Base-by-base conservation (phyloP, 2,888 invertebrate species). In the Apoderus coryli region DNA sequence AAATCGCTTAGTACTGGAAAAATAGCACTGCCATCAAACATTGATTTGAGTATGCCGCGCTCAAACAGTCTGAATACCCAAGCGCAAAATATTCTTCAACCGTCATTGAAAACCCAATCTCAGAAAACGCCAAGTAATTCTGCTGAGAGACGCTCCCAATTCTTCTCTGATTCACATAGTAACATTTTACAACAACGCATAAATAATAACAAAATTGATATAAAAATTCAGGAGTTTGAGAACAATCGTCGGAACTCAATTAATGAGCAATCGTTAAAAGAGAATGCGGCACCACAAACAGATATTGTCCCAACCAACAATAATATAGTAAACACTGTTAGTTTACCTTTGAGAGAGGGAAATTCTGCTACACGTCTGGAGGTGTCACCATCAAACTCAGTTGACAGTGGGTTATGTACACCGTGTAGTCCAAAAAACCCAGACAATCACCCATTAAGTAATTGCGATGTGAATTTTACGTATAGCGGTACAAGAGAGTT, bases 401-500 rank as follows among this genome's bases (percentile, higher is more conserved):
- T 51, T 2, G 76, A 76, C 32, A 75, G 75, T 27, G 76, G 76
- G 0, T 65, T 76, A 5, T 71, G 69, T 0, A 76, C 76, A 0
- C 76, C 76, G 0, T 43, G 64, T 35, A 73, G 72, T 38, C 63
- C 63, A 16, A 54, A 53, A 22, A 31, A 38, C 4, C 29, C 30
- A 4, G 47, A 39, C 10, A 37, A 34, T 11, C 84, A 82, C 58
- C 85, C 85, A 0, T 48, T 85, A 3, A 79, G 81, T 40, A 75
- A 77, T 46, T 74, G 75, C 34, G 84, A 81, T 48, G 79, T 82
- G 0, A 77, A 75, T 47, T 80, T 84, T 25, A 77, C 75, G 38
- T 85, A 76, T 48, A 78, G 79, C 44, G 82, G 81, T 4, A 78
- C 78, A 2, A 79, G 80, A 1, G 79, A 84, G 50, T 56, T 85